phyloP scores from a whole-genome alignment of 2,888 invertebrate species.

The Sesia bembeciformis region DNA sequence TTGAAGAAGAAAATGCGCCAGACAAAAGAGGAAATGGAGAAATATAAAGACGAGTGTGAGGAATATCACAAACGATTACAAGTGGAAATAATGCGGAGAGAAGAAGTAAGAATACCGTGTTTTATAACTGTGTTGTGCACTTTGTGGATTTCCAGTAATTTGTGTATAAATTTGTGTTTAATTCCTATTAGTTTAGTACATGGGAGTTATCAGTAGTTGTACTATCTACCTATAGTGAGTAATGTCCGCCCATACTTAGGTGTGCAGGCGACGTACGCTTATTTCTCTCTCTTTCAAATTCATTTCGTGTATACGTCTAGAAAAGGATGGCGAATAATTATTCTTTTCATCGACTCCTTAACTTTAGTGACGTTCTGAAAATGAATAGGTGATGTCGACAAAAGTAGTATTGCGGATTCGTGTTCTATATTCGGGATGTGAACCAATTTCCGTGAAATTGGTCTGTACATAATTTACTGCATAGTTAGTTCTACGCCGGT shows the following conservation, averaged over 20 bases:
- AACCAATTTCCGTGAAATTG: constrained; percentile 13
- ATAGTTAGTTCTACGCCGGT: constrained; percentile 32
- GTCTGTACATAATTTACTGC: constrained; percentile 31
- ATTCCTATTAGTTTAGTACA: constrained; percentile 29
- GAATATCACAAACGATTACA: constrained; percentile 96
- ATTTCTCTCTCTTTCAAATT: constrained; percentile 62
- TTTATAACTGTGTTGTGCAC: constrained; percentile 48
- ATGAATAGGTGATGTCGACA: constrained; percentile 3
- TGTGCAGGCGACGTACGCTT: constrained; percentile 73
- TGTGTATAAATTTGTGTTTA: constrained; percentile 35
- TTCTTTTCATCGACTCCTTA: constrained; percentile 41
- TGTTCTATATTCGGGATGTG: constrained; percentile 5
- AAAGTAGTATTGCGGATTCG: constrained; percentile 19
- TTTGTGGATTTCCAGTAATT: constrained; percentile 32
- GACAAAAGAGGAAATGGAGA: constrained; percentile 99
- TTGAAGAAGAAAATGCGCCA: constrained; percentile 99
- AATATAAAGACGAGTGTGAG: constrained; percentile 98
- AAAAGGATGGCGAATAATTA: constrained; percentile 52
- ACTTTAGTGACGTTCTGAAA: constrained; percentile 37
- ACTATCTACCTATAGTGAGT: constrained; percentile 72
- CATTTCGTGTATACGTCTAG: constrained; percentile 35
- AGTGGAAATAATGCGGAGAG: constrained; percentile 95
- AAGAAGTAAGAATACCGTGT: constrained; percentile 89
- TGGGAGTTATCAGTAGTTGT: constrained; percentile 55
- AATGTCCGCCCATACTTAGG: constrained; percentile 74